phyloP scores from a whole-genome alignment of 2,797 vertebrate species.

The Mus spretus region DNA sequence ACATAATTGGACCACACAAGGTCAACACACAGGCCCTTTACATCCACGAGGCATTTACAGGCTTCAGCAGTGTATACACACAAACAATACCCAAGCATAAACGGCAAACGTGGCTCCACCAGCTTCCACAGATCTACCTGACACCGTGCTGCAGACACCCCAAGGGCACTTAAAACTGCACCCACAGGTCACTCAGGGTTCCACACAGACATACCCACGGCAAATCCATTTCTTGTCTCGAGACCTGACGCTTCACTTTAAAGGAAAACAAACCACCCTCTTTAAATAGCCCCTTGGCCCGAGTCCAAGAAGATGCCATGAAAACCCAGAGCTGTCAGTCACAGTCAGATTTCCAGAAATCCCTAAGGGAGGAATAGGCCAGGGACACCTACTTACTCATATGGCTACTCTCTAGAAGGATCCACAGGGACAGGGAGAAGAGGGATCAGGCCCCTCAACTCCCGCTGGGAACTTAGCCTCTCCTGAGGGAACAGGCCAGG shows the following conservation, averaged over 20 bases:
- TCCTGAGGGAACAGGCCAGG: constrained; percentile 23
- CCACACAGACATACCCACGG: background rate
- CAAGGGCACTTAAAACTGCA: constrained; percentile 34
- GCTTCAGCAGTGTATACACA: background rate
- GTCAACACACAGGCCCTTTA: background rate
- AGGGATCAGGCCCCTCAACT: background rate
- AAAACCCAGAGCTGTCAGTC: constrained; percentile 28
- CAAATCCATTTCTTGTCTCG: constrained; percentile 3
- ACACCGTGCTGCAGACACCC: background rate
- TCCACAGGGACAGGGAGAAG: background rate
- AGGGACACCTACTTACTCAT: constrained; percentile 67
- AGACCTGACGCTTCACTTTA: constrained; percentile 35
- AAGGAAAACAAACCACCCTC: constrained; percentile 42
- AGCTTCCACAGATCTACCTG: background rate
- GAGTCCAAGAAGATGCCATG: constrained; percentile 29
- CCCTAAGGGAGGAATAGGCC: background rate
- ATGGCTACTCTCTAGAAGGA: constrained; percentile 13
- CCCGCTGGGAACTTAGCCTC: constrained; percentile 21
- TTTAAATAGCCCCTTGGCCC: background rate
- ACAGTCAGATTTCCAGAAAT: constrained; percentile 48
- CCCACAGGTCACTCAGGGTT: background rate
- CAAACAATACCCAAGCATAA: constrained; percentile 36
- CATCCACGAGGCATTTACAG: background rate
- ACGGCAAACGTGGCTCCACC: background rate
- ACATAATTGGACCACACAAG: background rate